Evolutionary conservation across 2,113 vertebrate species (phyloP).

Genomic region (Istiophorus platypterus): DNA sequence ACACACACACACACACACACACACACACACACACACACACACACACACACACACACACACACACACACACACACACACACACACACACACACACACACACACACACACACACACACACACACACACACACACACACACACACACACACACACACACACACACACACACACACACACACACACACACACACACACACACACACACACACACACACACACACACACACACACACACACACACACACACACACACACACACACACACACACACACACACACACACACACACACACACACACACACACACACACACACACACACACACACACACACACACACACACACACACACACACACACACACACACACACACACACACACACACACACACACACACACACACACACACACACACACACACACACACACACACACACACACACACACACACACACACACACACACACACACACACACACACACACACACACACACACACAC

Average conservation of each 20-base stretch:
- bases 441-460: slow-evolving; percentile 22
- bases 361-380: slow-evolving; percentile 38
- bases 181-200: slow-evolving; percentile 49
- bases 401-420: slow-evolving; percentile 23
- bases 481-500: slow-evolving; percentile 42
- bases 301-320: slow-evolving; percentile 22
- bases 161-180: slow-evolving; percentile 23
- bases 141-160: slow-evolving; percentile 52
- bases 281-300: slow-evolving; percentile 51
- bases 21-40: slow-evolving; percentile 33
- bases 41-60: slow-evolving; percentile 51
- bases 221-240: slow-evolving; percentile 42
- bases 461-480: slow-evolving; percentile 42
- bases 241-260: slow-evolving; percentile 42
- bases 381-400: slow-evolving; percentile 52
- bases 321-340: slow-evolving; percentile 44
- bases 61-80: slow-evolving; percentile 22
- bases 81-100: slow-evolving; percentile 44
- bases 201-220: slow-evolving; percentile 22
- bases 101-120: slow-evolving; percentile 34
- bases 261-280: slow-evolving; percentile 33
- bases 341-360: slow-evolving; percentile 34
- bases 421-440: slow-evolving; percentile 49
- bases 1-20: slow-evolving; percentile 42
- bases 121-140: slow-evolving; percentile 38